Percentiles rank a stretch among this genome's conserved stretches.
Conservation (phyloP, 2,797 vertebrate genomes). For the Netta rufina region DNA sequence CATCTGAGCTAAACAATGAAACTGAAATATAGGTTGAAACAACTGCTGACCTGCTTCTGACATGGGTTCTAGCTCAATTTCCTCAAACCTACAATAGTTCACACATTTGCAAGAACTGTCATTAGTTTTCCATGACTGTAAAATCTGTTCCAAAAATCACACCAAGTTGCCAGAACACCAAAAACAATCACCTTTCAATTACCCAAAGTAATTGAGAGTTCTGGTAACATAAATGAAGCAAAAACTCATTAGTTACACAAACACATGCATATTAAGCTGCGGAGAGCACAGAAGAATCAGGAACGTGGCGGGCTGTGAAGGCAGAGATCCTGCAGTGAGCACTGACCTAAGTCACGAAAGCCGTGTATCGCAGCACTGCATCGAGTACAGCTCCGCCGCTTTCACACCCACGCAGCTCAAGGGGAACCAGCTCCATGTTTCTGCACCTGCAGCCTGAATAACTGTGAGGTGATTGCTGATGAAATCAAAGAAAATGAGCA, state of each 20-base stretch:
- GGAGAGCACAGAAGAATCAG: background rate
- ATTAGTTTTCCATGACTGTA: background rate
- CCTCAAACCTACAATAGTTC: background rate
- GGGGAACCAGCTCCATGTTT: background rate
- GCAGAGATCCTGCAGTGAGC: background rate
- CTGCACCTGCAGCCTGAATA: constrained; percentile 33
- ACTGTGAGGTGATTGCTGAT: constrained; percentile 40
- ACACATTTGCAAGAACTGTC: background rate
- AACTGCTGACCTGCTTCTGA: background rate
- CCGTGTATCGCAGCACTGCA: background rate
- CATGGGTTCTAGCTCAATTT: background rate
- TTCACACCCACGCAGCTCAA: background rate
- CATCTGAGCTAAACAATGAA: background rate
- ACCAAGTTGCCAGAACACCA: background rate
- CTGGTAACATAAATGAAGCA: background rate
- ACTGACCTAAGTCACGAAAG: background rate
- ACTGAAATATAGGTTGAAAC: background rate
- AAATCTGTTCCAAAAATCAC: background rate
- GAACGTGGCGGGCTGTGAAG: fast-evolving
- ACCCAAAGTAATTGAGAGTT: background rate
- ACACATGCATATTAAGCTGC: background rate
- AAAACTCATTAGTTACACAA: background rate
- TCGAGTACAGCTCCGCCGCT: background rate
- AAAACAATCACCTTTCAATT: background rate
- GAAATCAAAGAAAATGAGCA: constrained; percentile 43